Conservation (phyloP, 2,797 vertebrate genomes). For the Naso thynnoides region DNA sequence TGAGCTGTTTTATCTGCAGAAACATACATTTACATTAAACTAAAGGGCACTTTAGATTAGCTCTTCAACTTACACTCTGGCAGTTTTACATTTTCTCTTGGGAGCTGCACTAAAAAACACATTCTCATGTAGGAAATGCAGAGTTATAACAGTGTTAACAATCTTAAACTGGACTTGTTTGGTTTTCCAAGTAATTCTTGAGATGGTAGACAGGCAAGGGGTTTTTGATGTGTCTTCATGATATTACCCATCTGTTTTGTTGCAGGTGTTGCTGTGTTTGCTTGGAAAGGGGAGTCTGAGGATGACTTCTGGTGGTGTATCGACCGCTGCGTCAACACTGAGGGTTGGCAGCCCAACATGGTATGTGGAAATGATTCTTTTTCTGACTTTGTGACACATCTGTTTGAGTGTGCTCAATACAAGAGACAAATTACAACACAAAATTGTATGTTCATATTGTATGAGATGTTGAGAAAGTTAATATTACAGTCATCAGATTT, state of each 20-base stretch:
- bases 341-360: conserved; percentile 97
- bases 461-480: no score
- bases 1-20: conserved; percentile 10
- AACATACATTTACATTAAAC: neutral
- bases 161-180: neutral
- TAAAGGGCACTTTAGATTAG: neutral
- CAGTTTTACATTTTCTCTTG: no score
- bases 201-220: neutral
- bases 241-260: conserved; percentile 41
- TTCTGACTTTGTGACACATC: neutral
- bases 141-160: no score
- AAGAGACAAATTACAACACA: no score
- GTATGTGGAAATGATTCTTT: conserved; percentile 68
- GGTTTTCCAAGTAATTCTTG: neutral
- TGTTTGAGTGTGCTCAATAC: no score
- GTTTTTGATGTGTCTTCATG: neutral
- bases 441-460: no score
- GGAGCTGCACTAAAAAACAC: no score
- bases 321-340: conserved; percentile 91
- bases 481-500: no score
- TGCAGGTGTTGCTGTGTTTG: conserved; percentile 93
- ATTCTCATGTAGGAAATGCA: no score
- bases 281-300: conserved; percentile 97
- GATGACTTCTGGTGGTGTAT: conserved; percentile 99
- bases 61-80: neutral